Conservation (phyloP, 2,797 vertebrate genomes). For the Pantherophis vulpinus region DNA sequence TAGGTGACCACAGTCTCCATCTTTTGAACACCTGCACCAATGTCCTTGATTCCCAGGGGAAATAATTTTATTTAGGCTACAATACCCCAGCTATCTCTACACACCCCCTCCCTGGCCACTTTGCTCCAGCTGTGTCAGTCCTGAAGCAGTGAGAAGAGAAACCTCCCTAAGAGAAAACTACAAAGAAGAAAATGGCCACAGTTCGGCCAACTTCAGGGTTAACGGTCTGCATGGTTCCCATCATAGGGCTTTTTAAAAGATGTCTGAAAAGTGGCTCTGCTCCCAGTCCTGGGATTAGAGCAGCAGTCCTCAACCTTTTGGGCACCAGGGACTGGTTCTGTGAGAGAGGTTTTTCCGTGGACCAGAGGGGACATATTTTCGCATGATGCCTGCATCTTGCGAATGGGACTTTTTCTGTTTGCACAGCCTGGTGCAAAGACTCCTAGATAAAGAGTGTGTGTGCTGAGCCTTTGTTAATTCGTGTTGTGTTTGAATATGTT, state of each 20-base stretch:
- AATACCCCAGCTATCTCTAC: no score
- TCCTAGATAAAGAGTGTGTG: not conserved
- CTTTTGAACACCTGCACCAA: no score
- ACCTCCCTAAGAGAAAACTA: no score
- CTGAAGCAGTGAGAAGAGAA: no score
- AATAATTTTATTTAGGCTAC: no score
- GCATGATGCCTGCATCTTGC: not conserved
- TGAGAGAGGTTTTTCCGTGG: not conserved
- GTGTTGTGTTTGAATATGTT: not conserved
- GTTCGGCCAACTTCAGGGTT: no score
- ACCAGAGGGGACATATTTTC: not conserved
- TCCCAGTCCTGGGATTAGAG: not conserved
- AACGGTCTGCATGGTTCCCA: not conserved
- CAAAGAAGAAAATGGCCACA: no score
- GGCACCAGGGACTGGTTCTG: no score
- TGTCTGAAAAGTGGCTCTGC: not conserved
- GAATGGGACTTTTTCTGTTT: not conserved
- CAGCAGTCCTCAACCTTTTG: not conserved
- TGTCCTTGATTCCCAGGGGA: no score
- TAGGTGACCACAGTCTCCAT: no score
- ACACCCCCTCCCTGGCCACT: no score
- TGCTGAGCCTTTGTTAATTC: not conserved
- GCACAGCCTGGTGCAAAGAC: not conserved
- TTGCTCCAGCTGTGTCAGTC: no score
- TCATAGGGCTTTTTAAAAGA: not conserved